Percentiles rank a stretch among this genome's conserved stretches.
These are phyloP conservation scores for Corydoras sp. DNA, from an alignment of 2,113 vertebrate species.

Conservation along the genomic window DNA sequence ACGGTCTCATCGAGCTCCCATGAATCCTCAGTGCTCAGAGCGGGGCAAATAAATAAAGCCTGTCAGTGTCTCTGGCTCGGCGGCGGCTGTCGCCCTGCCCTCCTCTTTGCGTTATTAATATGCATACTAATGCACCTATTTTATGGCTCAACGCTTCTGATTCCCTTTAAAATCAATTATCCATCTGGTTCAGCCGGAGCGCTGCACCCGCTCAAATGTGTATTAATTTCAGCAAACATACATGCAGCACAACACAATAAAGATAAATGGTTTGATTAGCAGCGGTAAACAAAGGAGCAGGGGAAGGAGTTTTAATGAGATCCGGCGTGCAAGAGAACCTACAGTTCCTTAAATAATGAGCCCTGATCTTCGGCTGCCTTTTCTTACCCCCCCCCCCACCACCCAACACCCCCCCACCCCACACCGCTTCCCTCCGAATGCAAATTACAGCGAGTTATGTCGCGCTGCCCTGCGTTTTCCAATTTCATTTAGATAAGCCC, in stretches of 20 bases:
- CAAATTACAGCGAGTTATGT: constrained; percentile 70
- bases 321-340: constrained; percentile 67
- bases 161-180: constrained; percentile 75
- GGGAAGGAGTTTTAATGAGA: constrained; percentile 68
- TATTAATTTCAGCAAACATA: constrained; percentile 76
- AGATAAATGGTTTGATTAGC: constrained; percentile 75
- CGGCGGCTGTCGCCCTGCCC: constrained; percentile 50
- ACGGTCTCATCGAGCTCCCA: constrained; percentile 6
- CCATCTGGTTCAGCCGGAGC: constrained; percentile 65
- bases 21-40: constrained; percentile 26
- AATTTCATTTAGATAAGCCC: constrained; percentile 73
- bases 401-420: neutral
- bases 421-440: constrained; percentile 55
- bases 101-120: constrained; percentile 67
- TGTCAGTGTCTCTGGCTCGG: constrained; percentile 50
- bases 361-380: constrained; percentile 48
- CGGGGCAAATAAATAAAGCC: constrained; percentile 53
- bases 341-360: constrained; percentile 75
- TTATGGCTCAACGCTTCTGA: constrained; percentile 70
- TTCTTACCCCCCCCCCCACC: neutral
- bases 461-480: constrained; percentile 64
- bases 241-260: constrained; percentile 66
- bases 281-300: constrained; percentile 67
- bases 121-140: constrained; percentile 72
- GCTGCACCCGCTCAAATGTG: constrained; percentile 62